Evolutionary conservation across 2,888 invertebrate genomes (phyloP).

Genomic region (Theretra japonica): DNA sequence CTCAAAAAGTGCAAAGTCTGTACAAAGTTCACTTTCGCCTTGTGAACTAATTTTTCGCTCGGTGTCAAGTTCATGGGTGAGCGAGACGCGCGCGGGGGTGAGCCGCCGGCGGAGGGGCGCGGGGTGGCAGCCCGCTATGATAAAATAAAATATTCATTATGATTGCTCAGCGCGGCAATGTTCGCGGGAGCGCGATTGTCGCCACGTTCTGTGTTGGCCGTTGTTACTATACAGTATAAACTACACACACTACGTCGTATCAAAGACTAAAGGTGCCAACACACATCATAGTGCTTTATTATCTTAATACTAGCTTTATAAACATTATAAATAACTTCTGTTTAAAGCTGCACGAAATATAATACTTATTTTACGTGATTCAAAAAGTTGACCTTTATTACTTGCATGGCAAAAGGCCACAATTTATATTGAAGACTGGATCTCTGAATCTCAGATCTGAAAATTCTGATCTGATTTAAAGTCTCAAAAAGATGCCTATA

Average conservation of each 20-base stretch:
- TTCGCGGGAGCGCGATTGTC: conserved; percentile 67
- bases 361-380: no score
- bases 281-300: no score
- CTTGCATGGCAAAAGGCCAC: no score
- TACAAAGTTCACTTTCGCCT: conserved; percentile 83
- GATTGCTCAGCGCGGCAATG: conserved; percentile 79
- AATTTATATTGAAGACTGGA: no score
- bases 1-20: conserved; percentile 83
- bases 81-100: conserved; percentile 46
- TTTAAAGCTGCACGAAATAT: no score
- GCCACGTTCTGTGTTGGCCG: conserved; percentile 51
- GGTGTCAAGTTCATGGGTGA: conserved; percentile 83
- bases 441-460: no score
- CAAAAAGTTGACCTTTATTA: no score
- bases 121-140: conserved; percentile 66
- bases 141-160: conserved; percentile 85
- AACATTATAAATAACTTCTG: no score
- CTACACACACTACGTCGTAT: background rate
- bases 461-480: no score
- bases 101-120: conserved; percentile 43
- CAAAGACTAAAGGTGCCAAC: no score
- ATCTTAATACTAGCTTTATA: no score
- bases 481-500: no score
- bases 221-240: conserved; percentile 33
- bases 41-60: conserved; percentile 84